phyloP scores from a whole-genome alignment of 2,888 invertebrate species.

The Myopa testacea region DNA sequence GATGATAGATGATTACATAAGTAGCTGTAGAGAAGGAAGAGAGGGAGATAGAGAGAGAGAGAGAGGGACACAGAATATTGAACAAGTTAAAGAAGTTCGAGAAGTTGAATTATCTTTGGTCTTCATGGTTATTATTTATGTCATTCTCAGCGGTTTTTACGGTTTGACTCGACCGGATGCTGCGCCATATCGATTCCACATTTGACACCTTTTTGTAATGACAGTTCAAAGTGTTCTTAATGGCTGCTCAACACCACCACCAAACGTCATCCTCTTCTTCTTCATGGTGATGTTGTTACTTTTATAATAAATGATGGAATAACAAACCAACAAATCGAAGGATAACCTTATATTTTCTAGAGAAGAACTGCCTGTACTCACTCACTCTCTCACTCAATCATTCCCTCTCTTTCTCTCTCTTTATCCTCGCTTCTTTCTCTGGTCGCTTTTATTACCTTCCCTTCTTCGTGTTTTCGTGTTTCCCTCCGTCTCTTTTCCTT shows the following conservation, averaged over 20 bases:
- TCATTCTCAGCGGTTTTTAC: slow-evolving; percentile 36
- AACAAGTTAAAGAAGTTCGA: too few species aligned
- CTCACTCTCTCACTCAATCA: neutral
- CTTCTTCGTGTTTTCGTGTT: too few species aligned
- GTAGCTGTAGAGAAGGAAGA: too few species aligned
- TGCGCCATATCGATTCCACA: slow-evolving; percentile 28
- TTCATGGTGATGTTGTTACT: slow-evolving; percentile 3
- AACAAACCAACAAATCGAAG: too few species aligned
- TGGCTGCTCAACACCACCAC: slow-evolving; percentile 11
- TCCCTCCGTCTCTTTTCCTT: neutral
- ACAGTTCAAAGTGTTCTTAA: slow-evolving; percentile 27
- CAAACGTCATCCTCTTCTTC: neutral
- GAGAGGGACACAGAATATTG: neutral
- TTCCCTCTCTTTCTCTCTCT: neutral
- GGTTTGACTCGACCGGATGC: slow-evolving; percentile 9
- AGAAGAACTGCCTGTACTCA: too few species aligned
- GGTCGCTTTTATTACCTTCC: too few species aligned
- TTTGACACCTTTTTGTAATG: slow-evolving; percentile 34
- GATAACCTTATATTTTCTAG: too few species aligned
- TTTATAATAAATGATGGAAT: slow-evolving; percentile 23
- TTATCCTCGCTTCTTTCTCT: neutral
- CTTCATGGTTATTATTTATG: slow-evolving; percentile 31
- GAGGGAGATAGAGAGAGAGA: neutral
- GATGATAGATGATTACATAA: neutral
- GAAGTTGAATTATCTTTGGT: neutral